These are phyloP conservation scores for Pardalotus punctatus DNA, from an alignment of 2,113 vertebrate species.

Conservation along the genomic window DNA sequence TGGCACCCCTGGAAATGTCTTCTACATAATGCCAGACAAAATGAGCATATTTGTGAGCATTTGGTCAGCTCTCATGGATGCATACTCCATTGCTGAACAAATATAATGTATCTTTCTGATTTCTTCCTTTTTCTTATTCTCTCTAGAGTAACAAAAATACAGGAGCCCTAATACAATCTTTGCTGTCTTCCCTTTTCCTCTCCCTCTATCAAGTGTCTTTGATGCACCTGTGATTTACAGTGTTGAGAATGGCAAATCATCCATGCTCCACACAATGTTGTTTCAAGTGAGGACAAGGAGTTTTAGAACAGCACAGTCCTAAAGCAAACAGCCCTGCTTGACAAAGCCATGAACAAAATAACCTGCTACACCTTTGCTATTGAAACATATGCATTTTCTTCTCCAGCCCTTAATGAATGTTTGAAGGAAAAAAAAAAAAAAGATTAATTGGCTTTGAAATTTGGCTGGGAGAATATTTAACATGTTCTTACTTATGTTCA, in stretches of 20 bases:
- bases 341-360: not conserved
- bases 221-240: not conserved
- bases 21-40: not conserved
- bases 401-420: not conserved
- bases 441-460: slow-evolving; percentile 20
- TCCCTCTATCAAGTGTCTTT: not conserved
- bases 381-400: not conserved
- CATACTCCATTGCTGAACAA: not conserved
- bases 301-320: not conserved
- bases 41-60: not conserved
- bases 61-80: not conserved
- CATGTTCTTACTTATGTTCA: not conserved
- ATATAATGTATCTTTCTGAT: not conserved
- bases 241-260: not conserved
- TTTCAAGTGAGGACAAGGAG: not conserved
- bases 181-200: not conserved
- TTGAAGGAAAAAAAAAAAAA: not conserved
- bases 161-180: not conserved
- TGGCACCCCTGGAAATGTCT: slow-evolving; percentile 27
- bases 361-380: not conserved
- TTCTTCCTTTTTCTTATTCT: not conserved
- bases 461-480: not conserved
- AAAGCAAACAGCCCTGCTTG: not conserved
- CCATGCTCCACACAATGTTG: not conserved
- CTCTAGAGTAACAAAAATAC: slow-evolving; percentile 10